Evolutionary conservation across 2,797 vertebrate genomes (phyloP).

Genomic region (Florisuga fusca): DNA sequence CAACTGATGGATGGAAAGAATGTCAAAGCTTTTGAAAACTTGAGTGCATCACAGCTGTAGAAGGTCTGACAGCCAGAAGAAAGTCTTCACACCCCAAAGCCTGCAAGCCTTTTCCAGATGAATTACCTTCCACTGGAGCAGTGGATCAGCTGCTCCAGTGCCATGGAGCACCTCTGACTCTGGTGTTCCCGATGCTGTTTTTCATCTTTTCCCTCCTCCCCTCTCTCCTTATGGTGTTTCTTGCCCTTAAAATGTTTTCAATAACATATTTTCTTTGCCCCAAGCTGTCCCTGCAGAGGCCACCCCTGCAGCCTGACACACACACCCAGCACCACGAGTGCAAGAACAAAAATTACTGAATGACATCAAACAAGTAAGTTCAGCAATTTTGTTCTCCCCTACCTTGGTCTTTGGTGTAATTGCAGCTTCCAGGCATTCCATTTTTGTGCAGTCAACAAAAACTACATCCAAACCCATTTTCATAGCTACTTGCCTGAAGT

Average conservation of each 20-base stretch:
- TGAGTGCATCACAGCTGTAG: not conserved
- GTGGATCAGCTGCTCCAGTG: not conserved
- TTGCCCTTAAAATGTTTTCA: not conserved
- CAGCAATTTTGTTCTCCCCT: constrained; percentile 1
- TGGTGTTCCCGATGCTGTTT: not conserved
- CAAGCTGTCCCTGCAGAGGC: too few species aligned
- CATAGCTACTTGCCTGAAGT: constrained; percentile 84
- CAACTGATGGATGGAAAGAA: not conserved
- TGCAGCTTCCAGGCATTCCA: constrained; percentile 82
- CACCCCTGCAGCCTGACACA: not conserved
- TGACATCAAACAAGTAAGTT: not conserved
- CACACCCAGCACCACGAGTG: too few species aligned
- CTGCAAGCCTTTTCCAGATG: not conserved
- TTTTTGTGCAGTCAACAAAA: constrained; percentile 88
- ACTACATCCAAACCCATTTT: constrained; percentile 83
- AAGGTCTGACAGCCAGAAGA: not conserved
- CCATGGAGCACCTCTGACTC: accelerated
- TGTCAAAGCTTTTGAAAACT: not conserved
- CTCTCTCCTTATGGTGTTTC: not conserved
- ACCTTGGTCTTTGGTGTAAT: constrained; percentile 94
- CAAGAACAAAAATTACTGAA: not conserved
- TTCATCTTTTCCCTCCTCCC: not conserved
- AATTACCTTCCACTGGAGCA: not conserved
- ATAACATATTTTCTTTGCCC: not conserved
- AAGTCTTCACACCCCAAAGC: not conserved